phyloP scores from a whole-genome alignment of 2,888 invertebrate genomes.

The Willowsia nigromaculata region DNA sequence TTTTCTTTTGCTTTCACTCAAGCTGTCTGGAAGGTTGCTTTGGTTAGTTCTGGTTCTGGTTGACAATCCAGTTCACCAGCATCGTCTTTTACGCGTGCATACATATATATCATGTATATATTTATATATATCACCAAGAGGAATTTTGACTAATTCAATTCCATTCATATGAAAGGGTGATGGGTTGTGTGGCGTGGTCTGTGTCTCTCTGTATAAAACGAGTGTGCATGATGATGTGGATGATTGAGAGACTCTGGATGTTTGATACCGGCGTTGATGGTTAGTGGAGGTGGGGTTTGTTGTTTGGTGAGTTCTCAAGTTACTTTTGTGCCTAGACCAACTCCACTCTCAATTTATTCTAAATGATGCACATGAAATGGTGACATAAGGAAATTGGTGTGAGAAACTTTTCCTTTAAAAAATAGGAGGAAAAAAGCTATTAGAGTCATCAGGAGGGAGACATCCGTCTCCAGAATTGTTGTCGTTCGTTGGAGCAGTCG shows the following conservation, averaged over 20 bases:
- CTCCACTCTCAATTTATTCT: not conserved
- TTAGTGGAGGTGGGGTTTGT: not conserved
- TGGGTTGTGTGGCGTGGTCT: not conserved
- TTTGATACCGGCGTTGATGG: not conserved
- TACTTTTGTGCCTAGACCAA: not conserved
- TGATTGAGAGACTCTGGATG: not conserved
- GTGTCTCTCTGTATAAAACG: not conserved
- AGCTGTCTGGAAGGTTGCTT: constrained; percentile 12
- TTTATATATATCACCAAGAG: not conserved
- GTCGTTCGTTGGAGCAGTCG: not conserved
- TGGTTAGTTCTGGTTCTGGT: not conserved
- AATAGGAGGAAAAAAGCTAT: not conserved
- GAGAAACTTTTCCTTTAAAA: not conserved
- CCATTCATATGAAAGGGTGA: constrained; percentile 14
- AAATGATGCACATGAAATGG: not conserved
- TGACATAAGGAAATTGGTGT: constrained; percentile 38
- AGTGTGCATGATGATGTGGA: not conserved
- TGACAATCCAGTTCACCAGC: constrained; percentile 20
- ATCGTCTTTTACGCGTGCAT: not conserved
- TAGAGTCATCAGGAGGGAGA: not conserved
- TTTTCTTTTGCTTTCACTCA: constrained; percentile 22
- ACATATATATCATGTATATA: not conserved
- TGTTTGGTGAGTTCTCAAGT: not conserved
- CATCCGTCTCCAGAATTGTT: not conserved
- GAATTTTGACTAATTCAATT: constrained; percentile 56